Base-by-base conservation (phyloP, 2,113 vertebrate genomes). In the Zosterops lateralis region DNA sequence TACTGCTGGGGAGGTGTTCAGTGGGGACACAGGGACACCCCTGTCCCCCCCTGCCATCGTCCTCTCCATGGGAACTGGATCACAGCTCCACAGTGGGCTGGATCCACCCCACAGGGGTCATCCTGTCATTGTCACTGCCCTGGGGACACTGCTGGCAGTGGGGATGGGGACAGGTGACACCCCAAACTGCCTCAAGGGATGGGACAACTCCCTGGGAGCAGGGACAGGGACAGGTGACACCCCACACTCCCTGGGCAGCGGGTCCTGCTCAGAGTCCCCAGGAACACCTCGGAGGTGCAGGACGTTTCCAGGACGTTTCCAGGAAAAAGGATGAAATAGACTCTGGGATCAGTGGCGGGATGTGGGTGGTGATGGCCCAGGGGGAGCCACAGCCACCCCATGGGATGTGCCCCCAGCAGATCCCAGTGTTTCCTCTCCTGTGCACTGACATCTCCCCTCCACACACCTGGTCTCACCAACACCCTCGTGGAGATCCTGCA, bases 221-320 rank as follows among this genome's bases (percentile, higher is more conserved):
- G 5, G 65, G 78, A 42, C 36, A 29, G 56, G 47, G 45, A 44
- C 79, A 67, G 14, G 9, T 21, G 7, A 28, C 34, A 20, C 67
- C 44, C 58, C 48, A 28, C 54, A 0, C 22, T 14, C 28, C 11
- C 1, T 17, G 68, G 67, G 48, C 58, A 64, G 68, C 2, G 0
- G n/a, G 17, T 32, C 8, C 67, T 38, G 67, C 80, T 45, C 45
- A 21, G 68, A 21, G 38, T 3, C 20, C 47, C 47, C 57, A 26
- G 31, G 10, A 44, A 26, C 57, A 3, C 32, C 47, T 36, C 21
- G 3, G 57, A 32, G 57, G 40, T 6, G 26, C 38, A 26, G 47
- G 26, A 20, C 1, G 1, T 6, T 20, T 8, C 47, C 38, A 26
- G 47, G 26, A 20, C 1, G 0, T 6, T 20, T 8, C 47, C 38